Evolutionary conservation across 2,888 invertebrate species (phyloP), one percentile per base, ranked within the genome.

Genomic region (Rhagium mordax): DNA sequence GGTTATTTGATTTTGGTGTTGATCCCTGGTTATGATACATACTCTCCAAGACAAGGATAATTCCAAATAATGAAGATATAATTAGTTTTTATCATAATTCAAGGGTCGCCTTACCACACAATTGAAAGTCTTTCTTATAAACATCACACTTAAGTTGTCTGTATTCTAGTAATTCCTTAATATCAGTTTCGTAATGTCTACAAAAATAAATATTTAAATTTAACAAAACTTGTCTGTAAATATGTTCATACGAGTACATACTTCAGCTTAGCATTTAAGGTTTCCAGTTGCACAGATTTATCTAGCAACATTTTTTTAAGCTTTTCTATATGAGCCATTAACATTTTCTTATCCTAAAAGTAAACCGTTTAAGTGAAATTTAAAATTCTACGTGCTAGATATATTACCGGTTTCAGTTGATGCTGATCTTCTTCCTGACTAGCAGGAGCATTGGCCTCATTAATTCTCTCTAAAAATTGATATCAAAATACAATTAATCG

Each of bases 241-340:
- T n/a, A n/a, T n/a, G n/a, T n/a, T n/a, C n/a, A n/a, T n/a, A n/a
- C n/a, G n/a, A n/a, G n/a, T 62, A 71, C 70, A 78, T 81, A 85
- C 85, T 77, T 82, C 21, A 83, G 71, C 74, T 84, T 84, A 13
- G 79, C 67, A 74, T 81, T 80, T 8, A 84, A 77, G 48, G 80
- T 81, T 59, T 82, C 81, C 15, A 84, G 67, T 74, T 85, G 83
- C 13, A 81, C 69, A 18, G 84, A 82, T 75, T 84, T 85, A 71
- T 85, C 85, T 8, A 84, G 69, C 41, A 85, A 71, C 82, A 84
- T 83, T 74, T 80, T 81, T 72, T 82, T 84, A 8, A 85, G 72
- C 70, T 81, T 83, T 71, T 84, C 84, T 29, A 79, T 72, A 55
- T 82, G 80, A n/a, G 53, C 72, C 27, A 73, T 41, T 53, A 81